Base-by-base conservation (phyloP, 2,113 vertebrate genomes). In the Fulmarus glacialis region DNA sequence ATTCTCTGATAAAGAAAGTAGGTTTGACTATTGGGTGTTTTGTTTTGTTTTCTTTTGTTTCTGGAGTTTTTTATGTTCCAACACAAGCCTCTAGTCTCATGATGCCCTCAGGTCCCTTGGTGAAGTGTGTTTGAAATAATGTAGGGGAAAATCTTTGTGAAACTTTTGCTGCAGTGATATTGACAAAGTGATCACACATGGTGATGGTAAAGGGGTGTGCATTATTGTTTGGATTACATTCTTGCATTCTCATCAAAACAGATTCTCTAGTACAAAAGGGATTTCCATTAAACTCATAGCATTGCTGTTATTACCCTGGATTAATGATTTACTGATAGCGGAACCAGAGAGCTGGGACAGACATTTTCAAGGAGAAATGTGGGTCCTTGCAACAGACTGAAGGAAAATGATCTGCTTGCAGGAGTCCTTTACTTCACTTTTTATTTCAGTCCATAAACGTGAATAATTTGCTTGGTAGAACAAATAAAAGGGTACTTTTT, bases 381-480 rank as follows among this genome's bases (percentile, higher is more conserved):
- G 16, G 5, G 4, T 22, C 43, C 21, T 74, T 79, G 56, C 4
- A 47, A 82, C 5, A 74, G 9, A 34, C 7, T n/a, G 48, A 52
- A 24, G 12, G 42, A 82, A 92, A 82, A 73, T 52, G 0, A 34
- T 74, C 70, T 47, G 18, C 30, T 97, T 97, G 52, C 64, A 95
- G 80, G 38, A 91, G 30, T 70, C 22, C 24, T 88, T 64, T 91
- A 80, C 94, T 85, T 88, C 32, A 32, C 27, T 95, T 93, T 88
- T 91, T 36, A 88, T 96, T 97, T 96, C 68, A 66, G 52, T 60
- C 36, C 58, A 18, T 96, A 97, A 95, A 90, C 26, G 18, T 56
- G 91, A 96, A 92, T 68, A 92, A 94, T 95, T 95, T 96, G 15
- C n/a, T 97, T 82, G 34, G 23, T 62, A 88, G 56, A 95, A 67